Base-by-base conservation (phyloP, 2,113 vertebrate genomes). In the Burhinus bistriatus region DNA sequence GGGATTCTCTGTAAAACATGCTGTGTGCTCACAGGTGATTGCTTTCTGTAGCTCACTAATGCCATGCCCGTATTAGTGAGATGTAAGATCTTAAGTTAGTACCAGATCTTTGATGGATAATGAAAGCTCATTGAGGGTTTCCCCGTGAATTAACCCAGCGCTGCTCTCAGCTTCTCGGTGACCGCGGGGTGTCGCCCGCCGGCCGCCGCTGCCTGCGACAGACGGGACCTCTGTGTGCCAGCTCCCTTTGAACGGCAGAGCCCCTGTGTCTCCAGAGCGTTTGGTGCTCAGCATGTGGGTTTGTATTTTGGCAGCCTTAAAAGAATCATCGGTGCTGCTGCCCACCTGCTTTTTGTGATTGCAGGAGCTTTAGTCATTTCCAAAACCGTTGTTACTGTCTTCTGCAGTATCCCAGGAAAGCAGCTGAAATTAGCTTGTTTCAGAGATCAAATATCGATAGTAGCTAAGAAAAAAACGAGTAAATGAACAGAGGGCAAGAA, bases 281-380 rank as follows among this genome's bases (percentile, higher is more conserved):
- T 4, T 2, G 15, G 4, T 2, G 55, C 51, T 58, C 30, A 2
- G 0, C 5, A 0, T 2, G 6, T 0, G 8, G 16, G 1, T 27
- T 34, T 51, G 12, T 11, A 1, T 32, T 61, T 13, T 2, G 54
- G 40, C 44, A 20, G n/a, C 40, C 1, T 57, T 47, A 6, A 16
- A 69, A 40, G 12, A 22, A 17, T 7, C 17, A 0, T 14, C 6
- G 3, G 15, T 15, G 57, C 47, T 18, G 36, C 82, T 13, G 12
- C 47, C 17, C 12, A 9, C 12, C 70, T 25, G 34, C 40, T 45
- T 30, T 29, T 22, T 34, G 64, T 8, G 36, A 3, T 15, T 5
- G 21, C 14, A 2, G 75, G 25, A 79, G 47, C 7, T 81, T 58
- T 21, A 27, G n/a, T 29, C 3, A 0, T 10, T 66, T n/a, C 42